Evolutionary conservation across 2,888 invertebrate species (phyloP).

Genomic region (Dexiosoma caninum): DNA sequence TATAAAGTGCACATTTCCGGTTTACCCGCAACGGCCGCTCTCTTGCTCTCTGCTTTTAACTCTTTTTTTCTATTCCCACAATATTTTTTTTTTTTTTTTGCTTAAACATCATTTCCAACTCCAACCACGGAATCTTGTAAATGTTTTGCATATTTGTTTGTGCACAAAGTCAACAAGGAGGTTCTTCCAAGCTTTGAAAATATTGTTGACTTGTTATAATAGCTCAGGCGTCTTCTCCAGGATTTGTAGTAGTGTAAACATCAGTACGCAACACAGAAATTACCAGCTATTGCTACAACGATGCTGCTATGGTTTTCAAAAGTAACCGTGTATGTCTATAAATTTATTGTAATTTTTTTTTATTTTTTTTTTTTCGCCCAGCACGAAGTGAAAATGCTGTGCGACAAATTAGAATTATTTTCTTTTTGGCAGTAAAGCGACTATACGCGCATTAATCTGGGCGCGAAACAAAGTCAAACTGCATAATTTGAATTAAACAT

Average conservation of each 20-base stretch:
- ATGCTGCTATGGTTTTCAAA: neutral
- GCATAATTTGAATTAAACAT: too few species aligned
- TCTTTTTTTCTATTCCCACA: too few species aligned
- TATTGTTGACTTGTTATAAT: constrained; percentile 46
- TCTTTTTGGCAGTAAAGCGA: too few species aligned
- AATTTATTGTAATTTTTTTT: too few species aligned
- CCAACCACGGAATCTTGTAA: too few species aligned
- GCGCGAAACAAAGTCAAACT: too few species aligned
- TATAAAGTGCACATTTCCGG: neutral
- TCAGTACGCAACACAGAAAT: constrained; percentile 50
- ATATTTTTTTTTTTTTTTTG: neutral
- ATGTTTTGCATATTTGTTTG: too few species aligned
- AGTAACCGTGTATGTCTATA: neutral
- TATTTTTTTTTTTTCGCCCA: neutral
- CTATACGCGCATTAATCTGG: too few species aligned
- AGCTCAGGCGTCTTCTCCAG: constrained; percentile 54
- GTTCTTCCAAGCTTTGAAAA: constrained; percentile 55
- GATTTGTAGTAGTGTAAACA: constrained; percentile 58
- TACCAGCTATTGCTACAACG: neutral
- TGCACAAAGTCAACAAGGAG: constrained; percentile 37
- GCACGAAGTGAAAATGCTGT: too few species aligned
- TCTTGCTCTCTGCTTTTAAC: neutral
- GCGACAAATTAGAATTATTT: too few species aligned
- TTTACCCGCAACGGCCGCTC: neutral
- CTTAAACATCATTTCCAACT: too few species aligned